Conservation (phyloP, 2,888 invertebrate genomes). For the Ormyrus pomaceus region DNA sequence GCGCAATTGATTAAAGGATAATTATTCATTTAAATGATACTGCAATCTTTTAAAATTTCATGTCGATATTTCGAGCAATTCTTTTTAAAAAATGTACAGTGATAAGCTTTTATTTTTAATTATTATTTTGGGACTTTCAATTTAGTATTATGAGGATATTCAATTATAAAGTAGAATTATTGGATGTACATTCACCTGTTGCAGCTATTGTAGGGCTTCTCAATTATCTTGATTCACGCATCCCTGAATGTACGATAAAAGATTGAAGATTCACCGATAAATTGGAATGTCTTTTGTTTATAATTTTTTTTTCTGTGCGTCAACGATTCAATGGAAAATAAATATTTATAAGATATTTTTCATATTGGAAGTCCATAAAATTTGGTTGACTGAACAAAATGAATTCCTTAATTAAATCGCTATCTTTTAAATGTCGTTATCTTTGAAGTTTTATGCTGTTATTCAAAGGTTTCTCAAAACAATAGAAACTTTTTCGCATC, state of each 20-base stretch:
- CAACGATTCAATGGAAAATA: neutral
- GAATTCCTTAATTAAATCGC: neutral
- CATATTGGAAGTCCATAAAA: too few species aligned
- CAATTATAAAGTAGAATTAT: neutral
- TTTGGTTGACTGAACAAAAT: too few species aligned
- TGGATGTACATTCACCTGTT: constrained; percentile 18
- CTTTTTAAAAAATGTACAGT: too few species aligned
- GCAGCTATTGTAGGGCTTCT: constrained; percentile 43
- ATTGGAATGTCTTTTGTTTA: too few species aligned
- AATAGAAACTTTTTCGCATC: too few species aligned
- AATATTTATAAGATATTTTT: neutral
- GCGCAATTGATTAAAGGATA: too few species aligned
- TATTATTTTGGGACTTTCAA: neutral
- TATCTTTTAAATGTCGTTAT: neutral
- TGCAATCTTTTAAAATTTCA: neutral
- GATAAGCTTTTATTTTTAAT: too few species aligned
- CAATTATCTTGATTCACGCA: constrained; percentile 20
- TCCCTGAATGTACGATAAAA: neutral
- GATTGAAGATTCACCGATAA: neutral
- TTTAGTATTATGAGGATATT: neutral
- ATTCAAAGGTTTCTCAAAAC: too few species aligned
- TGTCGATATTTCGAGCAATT: neutral
- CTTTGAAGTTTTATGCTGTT: neutral
- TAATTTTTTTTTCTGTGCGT: neutral
- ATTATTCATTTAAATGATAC: neutral